phyloP scores from a whole-genome alignment of 2,888 invertebrate genomes.

The Lepidocyrtinus sp. region DNA sequence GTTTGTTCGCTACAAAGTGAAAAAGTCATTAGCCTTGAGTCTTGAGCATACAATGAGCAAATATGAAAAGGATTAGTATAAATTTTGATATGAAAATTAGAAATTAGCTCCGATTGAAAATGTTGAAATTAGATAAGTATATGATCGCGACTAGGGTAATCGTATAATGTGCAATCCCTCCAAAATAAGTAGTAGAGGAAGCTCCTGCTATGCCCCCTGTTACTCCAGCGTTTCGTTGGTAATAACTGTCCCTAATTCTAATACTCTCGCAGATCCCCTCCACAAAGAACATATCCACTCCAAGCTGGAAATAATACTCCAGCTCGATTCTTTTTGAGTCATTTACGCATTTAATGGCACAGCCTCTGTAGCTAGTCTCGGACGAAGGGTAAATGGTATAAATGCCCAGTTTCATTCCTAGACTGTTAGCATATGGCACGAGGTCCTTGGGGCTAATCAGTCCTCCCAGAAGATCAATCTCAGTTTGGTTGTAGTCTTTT shows the following conservation, averaged over 20 bases:
- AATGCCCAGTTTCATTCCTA: slow-evolving; percentile 60
- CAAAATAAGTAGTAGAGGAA: too few relatives aligned
- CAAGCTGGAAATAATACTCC: slow-evolving; percentile 62
- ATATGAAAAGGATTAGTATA: too few relatives aligned
- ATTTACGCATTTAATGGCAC: slow-evolving; percentile 48
- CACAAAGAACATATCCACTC: slow-evolving; percentile 67
- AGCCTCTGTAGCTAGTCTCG: slow-evolving; percentile 61
- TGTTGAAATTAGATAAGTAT: too few relatives aligned
- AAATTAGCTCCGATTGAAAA: too few relatives aligned
- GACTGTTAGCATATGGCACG: slow-evolving; percentile 32
- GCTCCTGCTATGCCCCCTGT: too few relatives aligned
- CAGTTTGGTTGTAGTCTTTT: slow-evolving; percentile 39
- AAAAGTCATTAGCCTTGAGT: too few relatives aligned
- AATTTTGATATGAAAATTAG: too few relatives aligned
- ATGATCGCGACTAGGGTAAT: too few relatives aligned
- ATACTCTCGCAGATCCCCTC: slow-evolving; percentile 65
- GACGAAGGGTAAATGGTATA: slow-evolving; percentile 66
- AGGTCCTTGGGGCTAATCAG: slow-evolving; percentile 59
- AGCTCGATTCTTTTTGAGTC: slow-evolving; percentile 64
- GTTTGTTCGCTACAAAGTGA: too few relatives aligned
- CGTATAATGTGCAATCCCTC: too few relatives aligned
- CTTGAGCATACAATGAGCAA: too few relatives aligned
- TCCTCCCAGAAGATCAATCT: slow-evolving; percentile 60
- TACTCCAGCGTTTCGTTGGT: too few relatives aligned
- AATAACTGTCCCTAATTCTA: slow-evolving; percentile 49